Conservation (phyloP, 2,888 invertebrate species). For the Trypoxylon attenuatum region DNA sequence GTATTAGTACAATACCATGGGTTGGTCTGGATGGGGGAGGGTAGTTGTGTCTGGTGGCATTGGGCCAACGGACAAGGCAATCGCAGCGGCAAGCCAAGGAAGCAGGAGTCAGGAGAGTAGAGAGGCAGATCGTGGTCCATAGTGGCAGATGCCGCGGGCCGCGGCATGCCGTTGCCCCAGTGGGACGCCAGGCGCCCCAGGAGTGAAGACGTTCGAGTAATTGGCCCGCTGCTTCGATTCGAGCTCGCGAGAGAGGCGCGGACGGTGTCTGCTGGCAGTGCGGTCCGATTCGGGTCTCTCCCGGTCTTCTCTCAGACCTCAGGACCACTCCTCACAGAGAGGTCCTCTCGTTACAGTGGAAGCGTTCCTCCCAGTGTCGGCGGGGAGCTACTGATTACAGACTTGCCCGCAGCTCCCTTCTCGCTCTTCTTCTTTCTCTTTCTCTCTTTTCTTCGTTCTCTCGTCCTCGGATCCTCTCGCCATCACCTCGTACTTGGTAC, state of each 20-base stretch:
- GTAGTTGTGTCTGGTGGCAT: too few relatives aligned
- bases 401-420: conserved; percentile 44
- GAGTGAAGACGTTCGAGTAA: conserved; percentile 69
- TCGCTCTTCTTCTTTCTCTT: conserved; percentile 2
- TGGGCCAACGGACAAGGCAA: too few relatives aligned
- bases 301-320: conserved; percentile 43
- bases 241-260: conserved; percentile 41
- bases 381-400: conserved; percentile 65
- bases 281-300: conserved; percentile 44
- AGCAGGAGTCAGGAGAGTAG: neutral
- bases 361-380: conserved; percentile 53
- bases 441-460: conserved; percentile 12
- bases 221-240: conserved; percentile 64
- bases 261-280: neutral
- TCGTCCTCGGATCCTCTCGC: conserved; percentile 40
- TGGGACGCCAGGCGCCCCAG: conserved; percentile 64
- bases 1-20: too few relatives aligned
- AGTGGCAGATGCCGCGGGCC: conserved; percentile 53
- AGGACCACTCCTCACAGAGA: conserved; percentile 33
- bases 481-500: conserved; percentile 52
- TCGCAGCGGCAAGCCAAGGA: conserved; percentile 17
- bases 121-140: conserved; percentile 44
- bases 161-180: too few relatives aligned
- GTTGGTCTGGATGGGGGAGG: too few relatives aligned
- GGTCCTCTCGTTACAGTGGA: conserved; percentile 6